Percentiles rank a stretch among this genome's conserved stretches.
Evolutionary conservation across 2,888 invertebrate species (phyloP).

Genomic region (Limenitis camilla): DNA sequence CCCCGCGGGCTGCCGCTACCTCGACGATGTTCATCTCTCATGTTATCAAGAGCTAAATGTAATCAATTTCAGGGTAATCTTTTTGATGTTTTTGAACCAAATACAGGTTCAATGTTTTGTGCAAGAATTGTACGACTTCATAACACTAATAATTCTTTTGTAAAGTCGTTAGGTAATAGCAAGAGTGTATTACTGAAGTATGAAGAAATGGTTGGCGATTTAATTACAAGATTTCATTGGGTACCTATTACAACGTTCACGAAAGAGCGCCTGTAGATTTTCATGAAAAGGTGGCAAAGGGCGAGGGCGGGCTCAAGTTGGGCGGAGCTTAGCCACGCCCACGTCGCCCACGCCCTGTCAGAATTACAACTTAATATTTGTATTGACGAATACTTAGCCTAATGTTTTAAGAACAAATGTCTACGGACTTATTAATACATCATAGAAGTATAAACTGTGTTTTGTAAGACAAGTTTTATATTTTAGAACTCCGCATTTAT

Average conservation of each 20-base stretch:
- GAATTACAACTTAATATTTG: conserved; percentile 52
- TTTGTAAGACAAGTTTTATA: too few relatives aligned
- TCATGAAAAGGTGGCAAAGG: conserved; percentile 65
- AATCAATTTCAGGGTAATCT: conserved; percentile 46
- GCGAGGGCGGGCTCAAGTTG: conserved; percentile 64
- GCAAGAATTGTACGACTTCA: neutral
- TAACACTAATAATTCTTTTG: neutral
- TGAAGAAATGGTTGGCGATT: conserved; percentile 12
- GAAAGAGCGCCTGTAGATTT: conserved; percentile 51
- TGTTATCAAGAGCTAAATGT: conserved; percentile 53
- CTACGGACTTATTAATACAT: too few relatives aligned
- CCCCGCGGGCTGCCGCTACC: conserved; percentile 61
- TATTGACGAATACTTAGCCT: conserved; percentile 34
- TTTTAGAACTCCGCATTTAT: too few relatives aligned
- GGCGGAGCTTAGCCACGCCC: conserved; percentile 69
- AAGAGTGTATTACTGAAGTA: neutral
- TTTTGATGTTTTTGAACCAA: conserved; percentile 21
- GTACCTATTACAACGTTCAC: conserved; percentile 31
- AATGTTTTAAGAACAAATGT: conserved; percentile 14
- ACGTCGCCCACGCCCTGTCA: conserved; percentile 60
- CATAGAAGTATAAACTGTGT: too few relatives aligned
- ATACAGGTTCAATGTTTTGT: neutral
- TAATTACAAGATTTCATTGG: conserved; percentile 26
- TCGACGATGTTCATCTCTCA: conserved; percentile 55
- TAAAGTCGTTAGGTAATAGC: neutral